A percentile compares a stretch with the other conserved stretches of the same genome.
phyloP scores from a whole-genome alignment of 2,113 vertebrate genomes.

The Loxodonta africana region DNA sequence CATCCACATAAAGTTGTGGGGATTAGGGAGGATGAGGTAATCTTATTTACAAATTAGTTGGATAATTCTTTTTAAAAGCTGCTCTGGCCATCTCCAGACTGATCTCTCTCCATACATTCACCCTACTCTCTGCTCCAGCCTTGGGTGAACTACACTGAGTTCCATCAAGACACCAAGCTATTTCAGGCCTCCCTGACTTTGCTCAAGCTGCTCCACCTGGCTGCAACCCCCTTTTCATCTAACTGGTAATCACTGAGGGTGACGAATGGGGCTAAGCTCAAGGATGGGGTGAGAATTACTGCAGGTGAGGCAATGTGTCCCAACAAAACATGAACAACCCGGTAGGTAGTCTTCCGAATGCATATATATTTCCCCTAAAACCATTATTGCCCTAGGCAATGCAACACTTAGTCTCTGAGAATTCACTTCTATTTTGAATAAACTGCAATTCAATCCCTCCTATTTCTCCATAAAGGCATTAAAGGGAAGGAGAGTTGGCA shows the following conservation, averaged over 20 bases:
- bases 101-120: background rate
- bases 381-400: accelerated
- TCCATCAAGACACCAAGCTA: background rate
- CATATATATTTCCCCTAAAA: background rate
- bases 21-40: background rate
- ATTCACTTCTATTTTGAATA: slow-evolving; percentile 36
- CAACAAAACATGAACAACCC: background rate
- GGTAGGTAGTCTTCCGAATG: background rate
- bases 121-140: background rate
- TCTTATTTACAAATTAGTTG: background rate
- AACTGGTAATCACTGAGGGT: background rate
- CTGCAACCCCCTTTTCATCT: background rate
- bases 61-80: background rate
- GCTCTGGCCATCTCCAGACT: background rate
- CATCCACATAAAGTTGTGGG: background rate
- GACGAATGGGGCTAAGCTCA: background rate
- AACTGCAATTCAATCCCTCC: background rate
- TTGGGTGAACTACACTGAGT: background rate
- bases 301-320: background rate
- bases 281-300: background rate
- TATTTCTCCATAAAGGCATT: slow-evolving; percentile 37
- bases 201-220: no score
- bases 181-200: background rate
- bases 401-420: background rate
- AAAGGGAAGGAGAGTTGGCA: background rate